These are phyloP conservation scores for Leptopilina myrica DNA, from an alignment of 2,888 invertebrate genomes.

Conservation along the genomic window DNA sequence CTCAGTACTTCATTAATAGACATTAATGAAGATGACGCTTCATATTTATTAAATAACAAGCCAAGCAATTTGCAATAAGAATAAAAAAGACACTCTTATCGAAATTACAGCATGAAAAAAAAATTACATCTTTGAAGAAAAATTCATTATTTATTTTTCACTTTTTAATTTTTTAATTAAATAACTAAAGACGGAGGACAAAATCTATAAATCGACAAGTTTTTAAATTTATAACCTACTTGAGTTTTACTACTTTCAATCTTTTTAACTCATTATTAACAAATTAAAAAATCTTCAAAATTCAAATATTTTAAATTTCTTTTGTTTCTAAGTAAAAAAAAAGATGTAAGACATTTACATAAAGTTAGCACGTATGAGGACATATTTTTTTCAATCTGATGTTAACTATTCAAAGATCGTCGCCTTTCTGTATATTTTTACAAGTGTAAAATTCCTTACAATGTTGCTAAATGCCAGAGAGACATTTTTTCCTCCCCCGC, in stretches of 20 bases:
- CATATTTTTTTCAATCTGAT: not conserved
- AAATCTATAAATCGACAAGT: no score
- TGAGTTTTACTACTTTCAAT: no score
- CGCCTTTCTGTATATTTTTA: not conserved
- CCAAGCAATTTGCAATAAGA: not conserved
- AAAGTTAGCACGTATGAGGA: not conserved
- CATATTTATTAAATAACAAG: constrained; percentile 5
- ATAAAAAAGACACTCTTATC: not conserved
- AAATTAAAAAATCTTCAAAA: no score
- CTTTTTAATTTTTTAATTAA: no score
- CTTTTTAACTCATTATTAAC: no score
- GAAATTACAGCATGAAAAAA: not conserved
- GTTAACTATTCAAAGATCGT: constrained; percentile 26
- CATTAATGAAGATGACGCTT: constrained; percentile 4
- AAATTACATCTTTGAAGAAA: no score
- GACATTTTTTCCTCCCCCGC: not conserved
- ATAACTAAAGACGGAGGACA: no score
- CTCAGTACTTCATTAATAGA: not conserved
- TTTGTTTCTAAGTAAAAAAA: no score
- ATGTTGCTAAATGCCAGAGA: constrained; percentile 32
- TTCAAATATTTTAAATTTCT: no score
- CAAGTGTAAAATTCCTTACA: constrained; percentile 8
- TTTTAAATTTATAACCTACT: no score
- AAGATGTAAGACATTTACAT: not conserved
- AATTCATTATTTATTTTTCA: no score